Evolutionary conservation across 2,888 invertebrate species (phyloP), one percentile per base, ranked within the genome.

Genomic region (Balanococcus diminutus): DNA sequence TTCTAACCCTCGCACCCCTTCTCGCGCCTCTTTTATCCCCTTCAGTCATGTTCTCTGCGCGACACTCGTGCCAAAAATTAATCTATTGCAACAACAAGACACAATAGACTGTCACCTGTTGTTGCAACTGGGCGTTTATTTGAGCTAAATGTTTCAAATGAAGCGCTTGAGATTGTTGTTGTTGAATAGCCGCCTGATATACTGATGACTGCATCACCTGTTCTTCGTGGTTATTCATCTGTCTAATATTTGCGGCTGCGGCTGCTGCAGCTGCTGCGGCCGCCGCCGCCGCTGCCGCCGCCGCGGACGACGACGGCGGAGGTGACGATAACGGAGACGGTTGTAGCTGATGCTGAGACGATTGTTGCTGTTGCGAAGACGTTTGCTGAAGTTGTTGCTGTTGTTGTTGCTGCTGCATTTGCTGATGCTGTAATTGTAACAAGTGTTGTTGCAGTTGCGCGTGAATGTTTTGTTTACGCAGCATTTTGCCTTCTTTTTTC

Each of bases 401-500:
- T 19, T 86, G 85, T 42, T 86, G 86, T 79, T 89, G 89, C 87
- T 86, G 88, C 72, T 87, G 89, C 39, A 72, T 31, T 42, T 84
- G 79, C 11, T 86, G 86, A 42, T 81, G 81, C 28, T 85, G 85
- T n/a, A 81, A 61, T 19, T 86, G 86, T 67, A 56, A 72, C 39
- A 39, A 67, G 25, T 67, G 67, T 31, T 86, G 86, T 39, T 81
- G 81, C 28, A 51, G 86, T 56, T 81, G 81, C 22, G 36, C 22
- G 36, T 81, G 87, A 86, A 83, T 86, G 79, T 87, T 87, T 79
- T 88, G 88, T 88, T 95, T 95, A 88, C 94, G 92, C 87, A 93
- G 91, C 89, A 93, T 93, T 90, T 95, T 95, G 82, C 94, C 93
- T 89, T 95, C 95, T 90, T 95, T 95, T 90, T 96, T 95, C 83